Evolutionary conservation across 2,888 invertebrate genomes (phyloP), one percentile per base, ranked within the genome.

Genomic region (Drosophila neutralis): DNA sequence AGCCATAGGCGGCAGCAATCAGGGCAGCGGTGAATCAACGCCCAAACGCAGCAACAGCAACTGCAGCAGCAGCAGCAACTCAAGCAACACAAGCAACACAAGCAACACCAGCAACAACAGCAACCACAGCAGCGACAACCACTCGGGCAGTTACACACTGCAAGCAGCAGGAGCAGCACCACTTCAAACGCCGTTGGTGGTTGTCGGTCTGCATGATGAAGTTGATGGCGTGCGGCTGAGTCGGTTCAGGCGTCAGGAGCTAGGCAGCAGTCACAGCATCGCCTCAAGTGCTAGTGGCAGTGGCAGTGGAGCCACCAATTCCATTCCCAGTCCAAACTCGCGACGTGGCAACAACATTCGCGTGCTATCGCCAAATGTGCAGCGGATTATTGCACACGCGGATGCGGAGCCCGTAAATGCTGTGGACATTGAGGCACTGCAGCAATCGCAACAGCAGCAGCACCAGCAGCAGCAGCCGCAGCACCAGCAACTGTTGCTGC

Each of bases 301-400:
- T 35, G 45, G 69, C 70, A 66, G 13, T 51, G 36, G 53, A 27
- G 48, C 18, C 31, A 40, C 11, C 60, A 56, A 29, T 38, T 38
- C 13, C 29, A 56, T 38, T 38, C 21, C 10, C 29, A 52, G 18
- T 61, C 45, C 45, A 53, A 76, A 33, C 29, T 69, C 58, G 24
- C 71, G 91, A 27, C 91, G 89, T 65, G 91, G 91, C 67, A 92
- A 89, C 70, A 91, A 92, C 33, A 92, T 93, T 71, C 89, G 91
- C 48, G 77, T 92, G 40, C 82, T 93, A 13, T 94, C 94, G 54
- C 93, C 94, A n/a, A 94, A 94, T 84, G 94, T 94, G 45, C 94
- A 94, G 76, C 94, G 94, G 74, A 94, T 94, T 83, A 92, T 94
- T 71, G 94, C 94, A 33, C 94, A 94, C 80, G 92, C 94, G 13